Evolutionary conservation across 2,113 vertebrate species (phyloP).

Genomic region (Trematomus loennbergii): DNA sequence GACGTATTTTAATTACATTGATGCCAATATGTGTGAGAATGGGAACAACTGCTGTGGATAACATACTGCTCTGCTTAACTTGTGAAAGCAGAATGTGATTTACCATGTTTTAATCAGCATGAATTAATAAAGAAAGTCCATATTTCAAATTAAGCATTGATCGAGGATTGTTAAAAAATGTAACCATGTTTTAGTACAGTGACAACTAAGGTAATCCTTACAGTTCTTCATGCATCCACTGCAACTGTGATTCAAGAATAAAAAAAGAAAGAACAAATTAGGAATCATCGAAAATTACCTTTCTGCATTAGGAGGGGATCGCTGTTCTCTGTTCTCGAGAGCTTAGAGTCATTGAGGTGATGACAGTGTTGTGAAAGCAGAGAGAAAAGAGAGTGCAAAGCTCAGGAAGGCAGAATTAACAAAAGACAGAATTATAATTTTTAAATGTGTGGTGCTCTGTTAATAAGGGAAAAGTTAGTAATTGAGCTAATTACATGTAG

Average conservation of each 20-base stretch:
- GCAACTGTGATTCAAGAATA: constrained; percentile 26
- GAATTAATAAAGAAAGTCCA: not conserved
- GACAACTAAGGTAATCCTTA: no score
- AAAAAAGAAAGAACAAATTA: constrained; percentile 1
- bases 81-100: not conserved
- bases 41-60: not conserved
- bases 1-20: not conserved
- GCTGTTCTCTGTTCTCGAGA: constrained; percentile 57
- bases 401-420: constrained; percentile 64
- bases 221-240: constrained; percentile 12
- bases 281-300: constrained; percentile 76
- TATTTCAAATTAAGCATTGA: not conserved
- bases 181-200: no score
- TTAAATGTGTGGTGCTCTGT: constrained; percentile 20
- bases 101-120: constrained; percentile 3
- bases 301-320: constrained; percentile 44
- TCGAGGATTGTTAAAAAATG: not conserved
- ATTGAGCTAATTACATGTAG: constrained; percentile 39
- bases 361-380: constrained; percentile 47
- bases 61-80: not conserved
- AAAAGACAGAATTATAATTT: constrained; percentile 30
- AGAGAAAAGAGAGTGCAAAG: constrained; percentile 52
- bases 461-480: constrained; percentile 53
- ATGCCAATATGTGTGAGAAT: not conserved
- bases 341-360: constrained; percentile 69